A percentile compares a stretch with the other conserved stretches of the same genome.
Conservation (phyloP, 2,888 invertebrate genomes). For the Ornithoptera priamus region DNA sequence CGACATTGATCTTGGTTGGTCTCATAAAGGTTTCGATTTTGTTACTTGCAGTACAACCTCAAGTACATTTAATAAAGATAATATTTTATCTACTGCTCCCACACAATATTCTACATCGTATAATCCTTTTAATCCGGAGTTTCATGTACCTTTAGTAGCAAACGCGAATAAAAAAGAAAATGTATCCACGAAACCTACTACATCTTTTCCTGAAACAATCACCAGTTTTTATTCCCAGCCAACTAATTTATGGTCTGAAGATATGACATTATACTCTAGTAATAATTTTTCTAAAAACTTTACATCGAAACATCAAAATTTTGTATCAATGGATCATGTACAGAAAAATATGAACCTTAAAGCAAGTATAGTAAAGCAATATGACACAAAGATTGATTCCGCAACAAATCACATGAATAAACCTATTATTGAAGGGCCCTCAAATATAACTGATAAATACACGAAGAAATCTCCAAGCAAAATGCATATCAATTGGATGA, state of each 20-base stretch:
- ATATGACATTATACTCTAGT: conserved; percentile 66
- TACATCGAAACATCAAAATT: conserved; percentile 60
- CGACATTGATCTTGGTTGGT: conserved; percentile 75
- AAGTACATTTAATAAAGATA: conserved; percentile 65
- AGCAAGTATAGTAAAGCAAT: conserved; percentile 52
- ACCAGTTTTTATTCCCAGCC: conserved; percentile 71
- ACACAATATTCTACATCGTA: conserved; percentile 63
- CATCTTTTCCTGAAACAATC: conserved; percentile 66
- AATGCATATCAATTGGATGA: conserved; percentile 78
- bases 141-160: conserved; percentile 67
- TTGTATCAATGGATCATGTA: conserved; percentile 51
- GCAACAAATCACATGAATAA: conserved; percentile 49
- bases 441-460: conserved; percentile 62
- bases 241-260: conserved; percentile 69
- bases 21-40: conserved; percentile 73
- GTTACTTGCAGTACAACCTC: conserved; percentile 63
- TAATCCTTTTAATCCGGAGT: conserved; percentile 73
- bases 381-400: conserved; percentile 54
- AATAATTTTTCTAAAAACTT: conserved; percentile 56
- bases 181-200: conserved; percentile 50
- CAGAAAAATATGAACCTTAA: conserved; percentile 51
- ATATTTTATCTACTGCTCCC: conserved; percentile 58
- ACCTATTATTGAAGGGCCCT: conserved; percentile 45
- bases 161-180: conserved; percentile 62
- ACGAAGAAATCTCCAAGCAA: conserved; percentile 71